Conservation (phyloP, 1,140 invertebrate species). For the Papilio helenus region DNA sequence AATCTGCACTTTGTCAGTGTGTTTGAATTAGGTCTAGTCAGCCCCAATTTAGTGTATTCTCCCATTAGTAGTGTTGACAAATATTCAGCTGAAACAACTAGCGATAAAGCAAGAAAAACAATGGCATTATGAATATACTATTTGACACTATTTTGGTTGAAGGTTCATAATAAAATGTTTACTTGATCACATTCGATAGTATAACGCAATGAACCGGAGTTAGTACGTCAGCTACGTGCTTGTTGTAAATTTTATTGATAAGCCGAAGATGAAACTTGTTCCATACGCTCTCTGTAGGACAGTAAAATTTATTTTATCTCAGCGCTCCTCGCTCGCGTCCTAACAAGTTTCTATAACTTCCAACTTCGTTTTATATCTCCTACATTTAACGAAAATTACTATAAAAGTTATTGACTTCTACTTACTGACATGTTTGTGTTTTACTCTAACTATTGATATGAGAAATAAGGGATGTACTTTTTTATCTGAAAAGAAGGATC, state of each 20-base stretch:
- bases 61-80: no score
- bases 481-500: not conserved
- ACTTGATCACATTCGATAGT: not conserved
- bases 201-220: not conserved
- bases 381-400: conserved; percentile 8
- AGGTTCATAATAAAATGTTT: conserved; percentile 9
- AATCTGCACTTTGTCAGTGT: no score
- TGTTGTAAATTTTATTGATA: conserved; percentile 25
- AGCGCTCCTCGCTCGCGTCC: not conserved
- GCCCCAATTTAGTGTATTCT: no score
- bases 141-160: not conserved
- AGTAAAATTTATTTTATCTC: conserved; percentile 25
- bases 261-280: conserved; percentile 14
- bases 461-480: not conserved
- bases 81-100: no score
- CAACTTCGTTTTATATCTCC: not conserved
- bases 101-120: no score
- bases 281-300: conserved; percentile 1
- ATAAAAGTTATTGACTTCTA: not conserved
- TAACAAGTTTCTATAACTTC: conserved; percentile 15
- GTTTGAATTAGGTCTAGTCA: no score
- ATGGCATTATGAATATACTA: not conserved
- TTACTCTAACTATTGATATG: not conserved
- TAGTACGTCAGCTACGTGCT: not conserved
- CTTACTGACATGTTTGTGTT: conserved; percentile 10